Evolutionary conservation across 2,797 vertebrate genomes (phyloP), one percentile per base, ranked within the genome.

Genomic region (Salarias fasciatus): DNA sequence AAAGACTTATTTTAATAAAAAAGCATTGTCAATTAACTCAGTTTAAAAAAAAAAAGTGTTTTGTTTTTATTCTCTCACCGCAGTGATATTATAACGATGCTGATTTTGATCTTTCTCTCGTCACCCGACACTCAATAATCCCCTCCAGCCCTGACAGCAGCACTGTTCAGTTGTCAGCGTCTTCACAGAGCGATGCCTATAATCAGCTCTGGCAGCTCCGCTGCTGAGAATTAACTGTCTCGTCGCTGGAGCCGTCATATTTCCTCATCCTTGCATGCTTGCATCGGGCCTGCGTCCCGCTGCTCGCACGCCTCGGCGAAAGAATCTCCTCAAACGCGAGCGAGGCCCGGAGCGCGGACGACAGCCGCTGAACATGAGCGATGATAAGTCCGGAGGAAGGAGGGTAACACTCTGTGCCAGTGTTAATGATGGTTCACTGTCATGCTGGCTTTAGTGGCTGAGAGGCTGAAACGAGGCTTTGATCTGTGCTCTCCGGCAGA

Each of bases 341-440:
- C 3, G 1, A 62, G 64, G 40, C 51, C 60, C 15, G 61, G 51
- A 77, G 57, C 33, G 43, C 7, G 33, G 69, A 75, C 6, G 41
- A 57, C 74, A 59, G 56, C 15, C 12, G 44, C 71, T 47, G 53
- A 67, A 69, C 75, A 69, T 67, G 72, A 79, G 63, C 54, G 63
- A 77, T 64, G 70, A 74, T 69, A 65, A 73, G 57, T 80, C 74
- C 63, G 57, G 53, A 71, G 69, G 61, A 83, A 72, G 71, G 59
- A 44, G 70, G 63, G 73, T 65, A 64, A 57, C 48, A 6, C 72
- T 77, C 63, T 76, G 35, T 15, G 55, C 8, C 11, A 76, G 84
- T 75, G 86, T 83, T 83, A 85, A 85, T 85, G 81, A 85, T 81
- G 75, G 78, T 70, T 82, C 68, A 45, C 69, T 81, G 69, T 84